Percentiles rank a stretch among this genome's conserved stretches.
These are phyloP conservation scores for Helicoverpa zea DNA, from an alignment of 1,140 invertebrate species.

Conservation along the genomic window DNA sequence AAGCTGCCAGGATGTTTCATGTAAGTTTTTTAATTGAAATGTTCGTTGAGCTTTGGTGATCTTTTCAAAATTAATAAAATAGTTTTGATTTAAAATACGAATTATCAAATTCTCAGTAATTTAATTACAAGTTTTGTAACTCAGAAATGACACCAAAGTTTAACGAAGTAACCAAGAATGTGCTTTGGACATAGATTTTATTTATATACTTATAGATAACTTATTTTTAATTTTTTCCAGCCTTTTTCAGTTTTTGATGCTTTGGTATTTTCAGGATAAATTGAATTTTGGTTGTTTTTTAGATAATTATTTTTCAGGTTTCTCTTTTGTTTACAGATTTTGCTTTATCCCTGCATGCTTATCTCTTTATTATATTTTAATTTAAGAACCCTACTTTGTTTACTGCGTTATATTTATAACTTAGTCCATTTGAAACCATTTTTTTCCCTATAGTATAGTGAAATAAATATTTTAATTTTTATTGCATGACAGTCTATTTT, in stretches of 20 bases:
- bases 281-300: no score
- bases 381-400: not conserved
- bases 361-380: not conserved
- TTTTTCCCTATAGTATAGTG: not conserved
- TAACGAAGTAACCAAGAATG: not conserved
- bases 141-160: not conserved
- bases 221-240: not conserved
- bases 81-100: no score
- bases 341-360: conserved; percentile 10
- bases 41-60: not conserved
- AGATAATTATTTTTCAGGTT: not conserved
- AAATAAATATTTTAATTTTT: no score
- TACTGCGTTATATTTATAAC: no score
- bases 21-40: conserved; percentile 65
- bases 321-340: conserved; percentile 37
- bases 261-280: not conserved
- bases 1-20: conserved; percentile 68
- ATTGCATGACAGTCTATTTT: not conserved
- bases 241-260: not conserved
- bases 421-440: not conserved
- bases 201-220: no score
- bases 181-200: no score
- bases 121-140: no score
- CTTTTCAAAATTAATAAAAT: not conserved
- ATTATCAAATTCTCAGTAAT: no score